Conservation (phyloP, 2,888 invertebrate genomes). For the Altica lythri region DNA sequence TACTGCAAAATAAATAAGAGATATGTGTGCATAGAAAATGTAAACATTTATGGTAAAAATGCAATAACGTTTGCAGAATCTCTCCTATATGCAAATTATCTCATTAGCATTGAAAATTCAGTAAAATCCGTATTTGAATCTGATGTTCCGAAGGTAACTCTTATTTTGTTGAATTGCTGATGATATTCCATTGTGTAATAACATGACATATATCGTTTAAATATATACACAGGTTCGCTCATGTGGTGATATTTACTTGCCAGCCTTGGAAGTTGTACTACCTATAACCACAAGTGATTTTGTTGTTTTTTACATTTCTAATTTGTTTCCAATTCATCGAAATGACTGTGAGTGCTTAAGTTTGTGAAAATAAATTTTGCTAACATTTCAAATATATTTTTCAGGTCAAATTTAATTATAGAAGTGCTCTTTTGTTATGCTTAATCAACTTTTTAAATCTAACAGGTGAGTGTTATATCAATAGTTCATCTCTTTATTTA, state of each 20-base stretch:
- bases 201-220: constrained; percentile 32
- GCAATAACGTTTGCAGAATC: constrained; percentile 12
- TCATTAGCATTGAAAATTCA: constrained; percentile 6
- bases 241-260: constrained; percentile 43
- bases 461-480: constrained; percentile 20
- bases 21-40: too few species aligned
- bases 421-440: constrained; percentile 21
- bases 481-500: too few species aligned
- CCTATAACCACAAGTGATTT: constrained; percentile 30
- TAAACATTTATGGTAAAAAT: too few species aligned
- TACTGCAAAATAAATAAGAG: too few species aligned
- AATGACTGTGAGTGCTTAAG: constrained; percentile 28
- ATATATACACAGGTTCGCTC: constrained; percentile 40
- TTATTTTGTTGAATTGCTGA: constrained; percentile 28
- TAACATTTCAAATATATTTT: constrained; percentile 14
- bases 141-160: constrained; percentile 24
- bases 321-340: constrained; percentile 27
- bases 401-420: constrained; percentile 14
- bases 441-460: constrained; percentile 20
- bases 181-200: constrained; percentile 31
- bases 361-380: constrained; percentile 13
- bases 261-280: constrained; percentile 46
- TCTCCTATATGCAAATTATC: constrained; percentile 7
- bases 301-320: constrained; percentile 31
- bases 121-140: constrained; percentile 10